Evolutionary conservation across 2,888 invertebrate species (phyloP), one percentile per base, ranked within the genome.

Genomic region (Campopleginae sp.): DNA sequence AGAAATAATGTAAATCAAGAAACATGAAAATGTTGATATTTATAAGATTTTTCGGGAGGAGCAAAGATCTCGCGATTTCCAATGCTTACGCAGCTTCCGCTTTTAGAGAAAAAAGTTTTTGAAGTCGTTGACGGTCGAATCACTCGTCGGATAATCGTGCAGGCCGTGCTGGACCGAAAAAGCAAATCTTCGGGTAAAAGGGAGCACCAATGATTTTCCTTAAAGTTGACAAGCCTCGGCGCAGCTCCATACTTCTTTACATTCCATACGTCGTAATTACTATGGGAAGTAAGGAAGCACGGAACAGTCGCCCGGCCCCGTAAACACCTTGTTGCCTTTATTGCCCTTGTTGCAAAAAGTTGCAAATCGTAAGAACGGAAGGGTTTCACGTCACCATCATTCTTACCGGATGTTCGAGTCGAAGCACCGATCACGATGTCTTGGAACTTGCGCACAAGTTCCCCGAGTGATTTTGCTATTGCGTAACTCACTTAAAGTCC

Each of bases 231-330:
- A 86, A 87, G 89, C 92, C 92, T 89, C 88, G 87, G 90, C 91
- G 90, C 92, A 95, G 96, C 97, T 97, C 97, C 97, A 97, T 97
- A 98, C 98, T 98, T 98, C 98, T 98, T 98, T 98, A 98, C 98
- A 98, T 98, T 98, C 98, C 98, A 98, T 98, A 98, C 95, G 96
- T 96, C 94, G 93, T 95, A 95, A 94, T 94, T 95, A 96, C 97
- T 98, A 97, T 97, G 97, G 97, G 97, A 97, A 97, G 97, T 97
- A 97, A 97, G 97, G 97, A 98, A 98, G 98, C 97, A 98, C 97
- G 97, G 97, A 97, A 97, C 97, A 96, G 95, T 95, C 95, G 95
- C 95, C 94, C 95, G 95, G 95, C 95, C 94, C 23, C 77, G 38
- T 48, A 58, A 58, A n/a, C 74, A 75, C 42, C 23, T 75, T 14